Conservation (phyloP, 1,140 invertebrate genomes). For the Atta texana region DNA sequence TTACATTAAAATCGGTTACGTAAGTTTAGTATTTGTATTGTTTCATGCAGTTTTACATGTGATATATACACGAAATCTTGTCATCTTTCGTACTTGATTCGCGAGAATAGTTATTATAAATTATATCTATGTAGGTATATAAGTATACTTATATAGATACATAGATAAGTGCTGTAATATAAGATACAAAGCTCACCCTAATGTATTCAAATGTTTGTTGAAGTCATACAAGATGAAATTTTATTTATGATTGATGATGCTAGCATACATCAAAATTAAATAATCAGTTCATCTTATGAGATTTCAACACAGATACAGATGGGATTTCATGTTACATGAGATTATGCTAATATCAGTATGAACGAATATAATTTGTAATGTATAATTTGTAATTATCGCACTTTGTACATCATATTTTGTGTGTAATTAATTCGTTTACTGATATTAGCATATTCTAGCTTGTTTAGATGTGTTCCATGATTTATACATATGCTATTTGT, state of each 20-base stretch:
- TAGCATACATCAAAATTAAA: slow-evolving; percentile 56
- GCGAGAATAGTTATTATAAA: slow-evolving; percentile 52
- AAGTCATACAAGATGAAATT: slow-evolving; percentile 62
- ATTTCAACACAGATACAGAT: slow-evolving; percentile 64
- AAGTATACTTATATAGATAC: slow-evolving; percentile 30
- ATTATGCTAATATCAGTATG: slow-evolving; percentile 59
- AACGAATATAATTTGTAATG: slow-evolving; percentile 36
- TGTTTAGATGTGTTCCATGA: slow-evolving; percentile 58
- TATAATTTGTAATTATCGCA: background rate
- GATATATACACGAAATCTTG: slow-evolving; percentile 81
- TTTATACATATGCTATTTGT: slow-evolving; percentile 60
- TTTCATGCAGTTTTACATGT: slow-evolving; percentile 83
- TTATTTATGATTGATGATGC: slow-evolving; percentile 62
- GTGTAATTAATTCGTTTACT: slow-evolving; percentile 37
- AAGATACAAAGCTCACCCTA: slow-evolving; percentile 67
- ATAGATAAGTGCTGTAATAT: slow-evolving; percentile 49
- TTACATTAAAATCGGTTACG: slow-evolving; percentile 93
- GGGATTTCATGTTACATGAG: slow-evolving; percentile 63
- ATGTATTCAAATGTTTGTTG: slow-evolving; percentile 68
- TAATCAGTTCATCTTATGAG: slow-evolving; percentile 63
- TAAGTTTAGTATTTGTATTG: slow-evolving; percentile 85
- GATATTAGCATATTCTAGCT: slow-evolving; percentile 62
- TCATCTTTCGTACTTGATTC: slow-evolving; percentile 70
- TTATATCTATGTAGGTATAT: slow-evolving; percentile 52
- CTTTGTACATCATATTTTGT: slow-evolving; percentile 4